Percentiles rank a stretch among this genome's conserved stretches.
These are phyloP conservation scores for Ptychochromis oligacanthus DNA, from an alignment of 2,113 vertebrate species.

Conservation along the genomic window DNA sequence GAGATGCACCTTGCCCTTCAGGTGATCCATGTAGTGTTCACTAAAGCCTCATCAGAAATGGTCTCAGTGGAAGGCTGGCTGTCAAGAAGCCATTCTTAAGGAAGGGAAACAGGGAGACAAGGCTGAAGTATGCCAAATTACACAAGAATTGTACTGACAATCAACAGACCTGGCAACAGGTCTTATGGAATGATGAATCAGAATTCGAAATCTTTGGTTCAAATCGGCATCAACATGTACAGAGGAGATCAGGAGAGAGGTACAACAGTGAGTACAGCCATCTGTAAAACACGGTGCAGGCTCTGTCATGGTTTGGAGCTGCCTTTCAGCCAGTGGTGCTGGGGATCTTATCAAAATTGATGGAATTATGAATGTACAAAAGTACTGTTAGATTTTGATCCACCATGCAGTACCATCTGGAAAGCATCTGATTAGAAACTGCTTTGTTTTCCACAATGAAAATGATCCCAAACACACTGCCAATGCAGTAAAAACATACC, in stretches of 20 bases:
- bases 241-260: too few relatives aligned
- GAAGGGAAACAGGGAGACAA: neutral
- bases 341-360: too few relatives aligned
- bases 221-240: too few relatives aligned
- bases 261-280: too few relatives aligned
- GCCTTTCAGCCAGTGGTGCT: too few relatives aligned
- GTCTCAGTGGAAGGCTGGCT: neutral
- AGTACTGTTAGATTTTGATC: too few relatives aligned
- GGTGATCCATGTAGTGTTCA: neutral
- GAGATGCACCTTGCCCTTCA: neutral
- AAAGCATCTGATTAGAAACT: too few relatives aligned
- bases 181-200: neutral
- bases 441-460: neutral
- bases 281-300: too few relatives aligned
- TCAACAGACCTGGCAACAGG: neutral
- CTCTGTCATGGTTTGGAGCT: too few relatives aligned
- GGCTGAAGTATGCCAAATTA: neutral
- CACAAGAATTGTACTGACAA: neutral
- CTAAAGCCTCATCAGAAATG: neutral
- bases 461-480: neutral
- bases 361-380: too few relatives aligned
- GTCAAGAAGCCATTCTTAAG: neutral
- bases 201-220: too few relatives aligned
- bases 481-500: neutral
- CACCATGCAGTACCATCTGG: too few relatives aligned